A percentile compares a stretch with the other conserved stretches of the same genome.
Evolutionary conservation across 2,113 vertebrate species (phyloP).

Genomic region (Aptenodytes forsteri): DNA sequence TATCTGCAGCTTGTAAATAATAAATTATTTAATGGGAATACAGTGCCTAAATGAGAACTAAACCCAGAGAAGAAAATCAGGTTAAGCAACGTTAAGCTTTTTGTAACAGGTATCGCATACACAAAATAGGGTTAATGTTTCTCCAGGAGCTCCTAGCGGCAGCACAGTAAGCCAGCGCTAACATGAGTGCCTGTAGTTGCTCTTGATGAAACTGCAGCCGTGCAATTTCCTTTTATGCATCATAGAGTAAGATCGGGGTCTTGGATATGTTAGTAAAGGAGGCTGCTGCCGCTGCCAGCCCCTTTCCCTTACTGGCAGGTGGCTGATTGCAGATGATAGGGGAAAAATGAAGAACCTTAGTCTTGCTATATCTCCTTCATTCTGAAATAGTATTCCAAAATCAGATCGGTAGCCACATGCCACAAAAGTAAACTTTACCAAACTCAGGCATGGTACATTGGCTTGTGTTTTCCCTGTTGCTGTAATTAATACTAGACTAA

Average conservation of each 20-base stretch:
- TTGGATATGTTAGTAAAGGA: neutral
- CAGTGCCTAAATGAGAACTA: neutral
- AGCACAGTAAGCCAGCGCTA: neutral
- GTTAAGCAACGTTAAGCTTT: neutral
- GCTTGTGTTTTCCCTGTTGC: neutral
- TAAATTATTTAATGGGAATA: neutral
- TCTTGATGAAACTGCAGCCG: neutral
- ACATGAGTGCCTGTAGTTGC: neutral
- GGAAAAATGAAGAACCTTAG: neutral
- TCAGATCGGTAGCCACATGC: neutral
- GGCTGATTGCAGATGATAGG: neutral
- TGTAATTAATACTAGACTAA: neutral
- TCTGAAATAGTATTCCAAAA: neutral
- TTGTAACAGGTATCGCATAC: neutral
- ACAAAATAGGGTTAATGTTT: neutral
- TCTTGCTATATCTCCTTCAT: neutral
- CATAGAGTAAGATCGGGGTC: neutral
- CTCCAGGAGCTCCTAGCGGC: neutral
- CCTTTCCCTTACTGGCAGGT: neutral
- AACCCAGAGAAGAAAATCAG: neutral
- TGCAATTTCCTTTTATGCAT: neutral
- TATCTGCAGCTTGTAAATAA: neutral
- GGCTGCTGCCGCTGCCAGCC: neutral
- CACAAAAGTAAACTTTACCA: neutral
- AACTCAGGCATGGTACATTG: neutral